Base-by-base conservation (phyloP, 2,888 invertebrate species). In the Chalcis sispes region DNA sequence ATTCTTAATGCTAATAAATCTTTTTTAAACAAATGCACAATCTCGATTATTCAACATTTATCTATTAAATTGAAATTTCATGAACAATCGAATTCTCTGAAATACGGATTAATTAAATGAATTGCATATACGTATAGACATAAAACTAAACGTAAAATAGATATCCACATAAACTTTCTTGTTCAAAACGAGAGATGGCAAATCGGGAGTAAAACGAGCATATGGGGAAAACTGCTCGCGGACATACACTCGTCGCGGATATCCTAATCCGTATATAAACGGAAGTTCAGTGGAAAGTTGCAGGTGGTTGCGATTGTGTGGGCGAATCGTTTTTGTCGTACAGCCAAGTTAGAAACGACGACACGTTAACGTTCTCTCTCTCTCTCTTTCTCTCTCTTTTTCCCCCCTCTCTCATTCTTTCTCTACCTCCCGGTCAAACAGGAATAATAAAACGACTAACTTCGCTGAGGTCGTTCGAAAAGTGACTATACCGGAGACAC, bases 371-470 rank as follows among this genome's bases (percentile, higher is more conserved):
- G 69, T 74, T 65, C 50, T 50, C 62, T n/a, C n/a, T n/a, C n/a
- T n/a, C n/a, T n/a, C n/a, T n/a, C n/a, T n/a, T n/a, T n/a, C n/a
- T n/a, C n/a, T n/a, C n/a, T n/a, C n/a, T n/a, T n/a, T n/a, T n/a
- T n/a, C n/a, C n/a, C n/a, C n/a, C n/a, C n/a, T n/a, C n/a, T n/a
- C n/a, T n/a, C n/a, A n/a, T n/a, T n/a, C n/a, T n/a, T n/a, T n/a
- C n/a, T n/a, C 32, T 32, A 8, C 5, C 40, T 10, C 54, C 7
- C 40, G 18, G 20, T 80, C 77, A 75, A 80, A 81, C 75, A 65
- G 75, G 80, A 81, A 83, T 84, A 83, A 81, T 82, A 75, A 75
- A 54, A 62, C 71, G 69, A 73, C 74, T 77, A 82, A 84, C 78
- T 82, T 82, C 52, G 56, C 25, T 1, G 64, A n/a, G n/a, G n/a